Conservation (phyloP, 2,888 invertebrate species). For the Drosophila leonis region DNA sequence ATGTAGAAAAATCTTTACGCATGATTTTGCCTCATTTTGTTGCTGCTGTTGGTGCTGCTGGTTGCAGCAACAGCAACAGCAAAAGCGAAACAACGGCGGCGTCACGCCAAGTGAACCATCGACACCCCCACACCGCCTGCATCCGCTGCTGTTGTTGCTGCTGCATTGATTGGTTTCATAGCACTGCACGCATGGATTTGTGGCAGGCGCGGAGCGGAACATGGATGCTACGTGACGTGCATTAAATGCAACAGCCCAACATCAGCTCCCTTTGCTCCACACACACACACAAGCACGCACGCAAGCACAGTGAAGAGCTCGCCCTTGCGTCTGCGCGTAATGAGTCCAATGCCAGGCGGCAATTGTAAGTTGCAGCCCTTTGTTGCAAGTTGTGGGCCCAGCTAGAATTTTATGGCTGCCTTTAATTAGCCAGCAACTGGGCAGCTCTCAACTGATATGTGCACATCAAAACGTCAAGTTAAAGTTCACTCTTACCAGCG, state of each 20-base stretch:
- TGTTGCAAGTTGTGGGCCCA: conserved; percentile 31
- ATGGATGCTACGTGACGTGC: conserved; percentile 66
- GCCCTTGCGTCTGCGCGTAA: conserved; percentile 52
- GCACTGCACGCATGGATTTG: conserved; percentile 48
- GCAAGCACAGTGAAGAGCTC: conserved; percentile 11
- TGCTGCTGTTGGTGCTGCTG: conserved; percentile 7
- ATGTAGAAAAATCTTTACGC: conserved; percentile 67
- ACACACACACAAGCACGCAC: conserved; percentile 3
- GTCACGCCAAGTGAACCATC: conserved; percentile 56
- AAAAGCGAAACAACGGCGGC: conserved; percentile 17
- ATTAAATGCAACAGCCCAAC: conserved; percentile 57
- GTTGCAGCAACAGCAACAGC: conserved; percentile 33
- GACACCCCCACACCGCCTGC: conserved; percentile 8
- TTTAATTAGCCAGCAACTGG: conserved; percentile 36
- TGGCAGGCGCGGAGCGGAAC: conserved; percentile 31
- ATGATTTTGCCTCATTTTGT: conserved; percentile 72
- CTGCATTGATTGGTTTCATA: conserved; percentile 60
- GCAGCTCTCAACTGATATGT: not conserved
- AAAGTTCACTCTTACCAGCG: conserved; percentile 16
- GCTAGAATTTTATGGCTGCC: conserved; percentile 17
- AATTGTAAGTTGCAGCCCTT: conserved; percentile 39
- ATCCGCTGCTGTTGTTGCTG: conserved; percentile 20
- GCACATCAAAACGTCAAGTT: not conserved
- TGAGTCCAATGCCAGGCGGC: conserved; percentile 68
- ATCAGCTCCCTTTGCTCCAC: not conserved